Conservation (phyloP, 2,888 invertebrate species). For the Sericinus montela region DNA sequence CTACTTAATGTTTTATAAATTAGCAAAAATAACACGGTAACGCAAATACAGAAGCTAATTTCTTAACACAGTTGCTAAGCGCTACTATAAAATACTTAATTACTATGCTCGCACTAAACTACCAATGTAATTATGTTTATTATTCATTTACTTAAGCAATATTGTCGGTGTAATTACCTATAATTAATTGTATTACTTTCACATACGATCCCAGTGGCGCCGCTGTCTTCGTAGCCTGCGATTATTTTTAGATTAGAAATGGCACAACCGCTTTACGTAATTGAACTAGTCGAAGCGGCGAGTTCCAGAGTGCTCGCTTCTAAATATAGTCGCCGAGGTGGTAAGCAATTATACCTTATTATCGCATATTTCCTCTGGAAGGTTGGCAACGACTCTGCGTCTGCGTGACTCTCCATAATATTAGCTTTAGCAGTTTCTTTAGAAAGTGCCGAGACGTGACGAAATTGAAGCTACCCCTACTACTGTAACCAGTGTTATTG, state of each 20-base stretch:
- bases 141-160: constrained; percentile 13
- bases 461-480: constrained; percentile 63
- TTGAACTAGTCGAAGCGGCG: constrained; percentile 73
- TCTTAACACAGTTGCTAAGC: too few relatives aligned
- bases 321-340: constrained; percentile 72
- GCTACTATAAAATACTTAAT: background rate
- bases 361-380: constrained; percentile 76
- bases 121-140: background rate
- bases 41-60: too few relatives aligned
- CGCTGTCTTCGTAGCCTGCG: constrained; percentile 72
- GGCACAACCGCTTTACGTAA: constrained; percentile 79
- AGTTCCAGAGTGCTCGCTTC: constrained; percentile 72
- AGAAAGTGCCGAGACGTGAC: constrained; percentile 74
- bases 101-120: background rate
- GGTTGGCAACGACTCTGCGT: constrained; percentile 49
- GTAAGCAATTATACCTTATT: constrained; percentile 74
- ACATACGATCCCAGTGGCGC: constrained; percentile 73
- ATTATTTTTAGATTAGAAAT: constrained; percentile 80
- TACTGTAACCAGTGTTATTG: too few relatives aligned
- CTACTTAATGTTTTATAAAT: too few relatives aligned
- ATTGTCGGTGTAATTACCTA: constrained; percentile 21
- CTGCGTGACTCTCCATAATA: too few relatives aligned
- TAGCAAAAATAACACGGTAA: too few relatives aligned
- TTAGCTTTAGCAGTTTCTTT: constrained; percentile 68
- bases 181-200: constrained; percentile 73